Evolutionary conservation across 2,113 vertebrate species (phyloP), one percentile per base, ranked within the genome.

Genomic region (Tupaia tana): DNA sequence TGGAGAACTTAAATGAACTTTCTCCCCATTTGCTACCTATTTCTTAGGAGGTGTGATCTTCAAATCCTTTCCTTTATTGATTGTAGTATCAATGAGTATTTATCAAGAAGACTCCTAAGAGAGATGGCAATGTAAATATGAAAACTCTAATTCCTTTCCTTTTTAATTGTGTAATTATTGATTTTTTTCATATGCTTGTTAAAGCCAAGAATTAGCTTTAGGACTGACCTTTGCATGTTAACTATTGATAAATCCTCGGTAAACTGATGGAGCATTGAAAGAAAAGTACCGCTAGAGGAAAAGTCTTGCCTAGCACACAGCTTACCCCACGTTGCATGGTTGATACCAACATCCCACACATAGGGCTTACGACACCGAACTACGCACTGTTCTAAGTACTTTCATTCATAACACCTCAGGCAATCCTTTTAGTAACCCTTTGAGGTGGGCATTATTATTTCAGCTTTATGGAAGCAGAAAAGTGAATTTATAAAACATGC

Each of bases 131-230:
- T 85, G 88, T 77, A 79, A 83, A 92, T 90, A 80, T 54, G 96
- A 95, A 96, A 95, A 92, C 70, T 61, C 83, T 97, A 96, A 98
- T 97, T 96, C 95, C 97, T 98, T 97, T 96, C 93, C 97, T 95
- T 93, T 97, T 93, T 97, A 98, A 97, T 97, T 97, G 96, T 78
- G 77, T 89, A 77, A 92, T 67, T 91, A 97, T 97, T 80, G 95
- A 97, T 91, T 93, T 93, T 89, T 61, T 69, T 18, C 80, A 25
- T 90, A 91, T 92, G 24, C 86, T 96, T 92, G 78, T 88, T 96
- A 92, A 96, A 95, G 90, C 96, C 88, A 88, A 95, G 97, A 96
- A 86, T 97, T 97, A 97, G 59, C 90, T 83, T 34, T 31, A n/a
- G 82, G 85, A 95, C 80, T 91, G 95, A 97, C 95, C 97, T 96